phyloP scores from a whole-genome alignment of 53 echinoderm and acorn worm genomes.

The Crossaster papposus region DNA sequence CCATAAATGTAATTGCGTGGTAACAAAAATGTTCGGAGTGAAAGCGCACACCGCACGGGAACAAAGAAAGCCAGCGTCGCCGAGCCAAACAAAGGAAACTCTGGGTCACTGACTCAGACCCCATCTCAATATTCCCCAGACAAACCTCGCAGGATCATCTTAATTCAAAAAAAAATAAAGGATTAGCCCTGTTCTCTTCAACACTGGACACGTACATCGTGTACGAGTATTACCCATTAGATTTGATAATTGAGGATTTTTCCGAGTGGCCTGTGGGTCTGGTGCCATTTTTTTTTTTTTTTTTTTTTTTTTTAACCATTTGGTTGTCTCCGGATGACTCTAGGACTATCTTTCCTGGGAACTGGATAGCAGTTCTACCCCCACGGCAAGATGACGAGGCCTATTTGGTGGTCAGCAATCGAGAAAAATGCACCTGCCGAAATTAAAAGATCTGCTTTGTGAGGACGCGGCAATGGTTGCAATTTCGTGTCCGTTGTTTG shows the following conservation, averaged over 20 bases:
- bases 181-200: background rate
- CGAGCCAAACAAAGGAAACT: conserved; percentile 14
- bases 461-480: background rate
- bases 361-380: background rate
- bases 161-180: background rate
- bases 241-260: conserved; percentile 56
- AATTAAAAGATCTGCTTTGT: background rate
- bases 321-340: background rate
- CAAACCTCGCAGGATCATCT: conserved; percentile 1
- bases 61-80: conserved; percentile 23
- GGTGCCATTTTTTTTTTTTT: background rate
- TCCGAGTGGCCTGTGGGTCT: background rate
- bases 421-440: conserved; percentile 20
- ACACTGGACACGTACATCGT: too few species aligned
- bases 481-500: too few species aligned
- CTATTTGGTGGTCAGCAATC: background rate
- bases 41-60: background rate
- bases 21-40: background rate
- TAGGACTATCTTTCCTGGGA: background rate
- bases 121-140: background rate
- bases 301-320: background rate
- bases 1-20: background rate
- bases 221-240: conserved; percentile 43
- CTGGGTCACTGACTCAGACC: conserved; percentile 47
- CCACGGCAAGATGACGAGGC: background rate